Evolutionary conservation across 2,888 invertebrate genomes (phyloP).

Genomic region (Holacanthella duospinosa): DNA sequence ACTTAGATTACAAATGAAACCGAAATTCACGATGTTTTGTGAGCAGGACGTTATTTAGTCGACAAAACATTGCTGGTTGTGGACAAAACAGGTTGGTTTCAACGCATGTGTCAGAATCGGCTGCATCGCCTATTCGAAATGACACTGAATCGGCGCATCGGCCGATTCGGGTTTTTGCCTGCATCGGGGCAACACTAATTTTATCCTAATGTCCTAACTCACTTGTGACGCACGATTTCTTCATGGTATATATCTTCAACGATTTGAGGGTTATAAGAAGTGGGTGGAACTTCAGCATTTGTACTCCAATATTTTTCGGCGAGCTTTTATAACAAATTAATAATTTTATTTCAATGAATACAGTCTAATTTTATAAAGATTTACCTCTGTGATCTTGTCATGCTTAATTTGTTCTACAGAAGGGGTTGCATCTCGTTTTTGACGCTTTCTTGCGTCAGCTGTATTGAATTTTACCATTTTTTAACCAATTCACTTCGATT

Average conservation of each 20-base stretch:
- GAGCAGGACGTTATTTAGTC: no score
- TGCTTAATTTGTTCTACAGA: slow-evolving; percentile 84
- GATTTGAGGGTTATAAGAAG: slow-evolving; percentile 52
- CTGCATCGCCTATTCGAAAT: no score
- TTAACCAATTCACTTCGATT: no score
- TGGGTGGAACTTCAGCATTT: slow-evolving; percentile 51
- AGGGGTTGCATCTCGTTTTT: slow-evolving; percentile 42
- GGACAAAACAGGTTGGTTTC: no score
- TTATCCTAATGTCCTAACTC: slow-evolving; percentile 2
- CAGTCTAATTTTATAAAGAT: slow-evolving; percentile 19
- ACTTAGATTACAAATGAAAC: no score
- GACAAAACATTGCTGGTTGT: no score
- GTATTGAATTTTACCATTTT: slow-evolving; percentile 36
- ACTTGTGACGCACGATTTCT: slow-evolving; percentile 75
- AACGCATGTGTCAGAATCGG: no score
- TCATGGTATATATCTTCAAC: slow-evolving; percentile 79
- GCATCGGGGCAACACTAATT: no score
- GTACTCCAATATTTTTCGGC: slow-evolving; percentile 90
- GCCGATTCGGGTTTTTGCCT: no score
- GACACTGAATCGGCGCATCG: no score
- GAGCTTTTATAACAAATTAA: slow-evolving; percentile 54
- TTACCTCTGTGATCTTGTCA: slow-evolving; percentile 77
- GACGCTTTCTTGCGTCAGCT: slow-evolving; percentile 27
- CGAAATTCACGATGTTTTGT: no score
- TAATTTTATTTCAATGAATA: not conserved